A percentile compares a stretch with the other conserved stretches of the same genome.
phyloP scores from a whole-genome alignment of 2,113 vertebrate species.

The Trochalopteron elliotii region DNA sequence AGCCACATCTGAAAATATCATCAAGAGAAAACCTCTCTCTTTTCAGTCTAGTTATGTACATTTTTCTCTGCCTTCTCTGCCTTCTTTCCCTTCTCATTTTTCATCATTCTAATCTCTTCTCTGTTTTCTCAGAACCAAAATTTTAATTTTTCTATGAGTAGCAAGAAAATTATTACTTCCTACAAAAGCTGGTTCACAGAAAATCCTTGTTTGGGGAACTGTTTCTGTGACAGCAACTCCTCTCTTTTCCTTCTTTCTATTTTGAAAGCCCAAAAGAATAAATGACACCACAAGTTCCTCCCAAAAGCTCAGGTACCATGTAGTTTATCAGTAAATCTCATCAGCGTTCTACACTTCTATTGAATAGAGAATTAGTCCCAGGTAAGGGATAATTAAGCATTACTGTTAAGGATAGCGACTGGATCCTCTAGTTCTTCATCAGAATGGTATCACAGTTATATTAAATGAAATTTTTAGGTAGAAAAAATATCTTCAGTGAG shows the following conservation, averaged over 20 bases:
- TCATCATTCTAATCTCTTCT: neutral
- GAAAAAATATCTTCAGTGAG: neutral
- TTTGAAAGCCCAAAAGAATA: neutral
- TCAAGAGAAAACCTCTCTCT: neutral
- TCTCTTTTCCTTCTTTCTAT: neutral
- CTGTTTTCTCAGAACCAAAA: neutral
- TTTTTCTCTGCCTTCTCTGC: neutral
- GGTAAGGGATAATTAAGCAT: neutral
- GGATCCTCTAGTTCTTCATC: neutral
- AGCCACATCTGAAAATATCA: neutral
- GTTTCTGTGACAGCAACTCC: neutral
- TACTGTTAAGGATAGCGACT: neutral
- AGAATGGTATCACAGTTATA: neutral
- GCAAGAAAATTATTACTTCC: neutral
- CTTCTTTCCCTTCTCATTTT: neutral
- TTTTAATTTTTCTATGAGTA: neutral
- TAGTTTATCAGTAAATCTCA: neutral
- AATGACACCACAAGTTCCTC: neutral
- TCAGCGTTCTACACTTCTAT: fast-evolving
- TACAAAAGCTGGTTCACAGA: neutral
- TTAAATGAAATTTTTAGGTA: neutral
- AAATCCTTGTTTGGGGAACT: neutral
- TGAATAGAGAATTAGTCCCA: neutral
- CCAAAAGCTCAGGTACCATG: neutral
- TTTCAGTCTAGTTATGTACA: neutral